These are phyloP conservation scores for Troilus luridus DNA, from an alignment of 2,888 invertebrate species.

Conservation along the genomic window DNA sequence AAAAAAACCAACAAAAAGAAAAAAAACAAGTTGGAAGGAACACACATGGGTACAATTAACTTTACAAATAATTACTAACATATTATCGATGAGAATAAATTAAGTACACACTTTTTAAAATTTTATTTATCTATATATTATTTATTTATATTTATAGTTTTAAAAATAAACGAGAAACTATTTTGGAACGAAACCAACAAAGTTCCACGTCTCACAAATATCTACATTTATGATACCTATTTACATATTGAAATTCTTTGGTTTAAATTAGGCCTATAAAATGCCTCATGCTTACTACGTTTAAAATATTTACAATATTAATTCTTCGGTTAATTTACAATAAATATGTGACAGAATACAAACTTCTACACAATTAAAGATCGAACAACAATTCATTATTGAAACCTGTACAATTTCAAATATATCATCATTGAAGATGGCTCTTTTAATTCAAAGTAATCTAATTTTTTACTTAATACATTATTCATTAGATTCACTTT, in stretches of 20 bases:
- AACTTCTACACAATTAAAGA: not conserved
- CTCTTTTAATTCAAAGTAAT: not conserved
- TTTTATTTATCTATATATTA: conserved; percentile 46
- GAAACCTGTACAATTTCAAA: not conserved
- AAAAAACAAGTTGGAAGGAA: conserved; percentile 50
- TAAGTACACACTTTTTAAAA: conserved; percentile 48
- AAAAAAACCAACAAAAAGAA: conserved; percentile 20
- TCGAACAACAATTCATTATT: not conserved
- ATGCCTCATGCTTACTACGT: conserved; percentile 53
- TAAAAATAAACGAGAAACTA: conserved; percentile 39
- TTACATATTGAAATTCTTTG: conserved; percentile 55
- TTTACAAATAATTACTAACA: conserved; percentile 56
- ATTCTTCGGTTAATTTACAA: conserved; percentile 48
- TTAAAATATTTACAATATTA: conserved; percentile 54
- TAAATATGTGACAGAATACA: conserved; percentile 23
- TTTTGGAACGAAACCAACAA: conserved; percentile 51
- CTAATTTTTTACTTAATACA: not conserved
- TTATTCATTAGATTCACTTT: not conserved
- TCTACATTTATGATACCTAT: conserved; percentile 23
- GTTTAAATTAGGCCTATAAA: conserved; percentile 51
- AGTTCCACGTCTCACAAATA: not conserved
- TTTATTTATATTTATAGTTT: conserved; percentile 37
- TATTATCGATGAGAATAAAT: conserved; percentile 37
- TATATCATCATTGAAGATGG: not conserved
- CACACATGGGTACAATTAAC: conserved; percentile 51